Percentiles rank a stretch among this genome's conserved stretches.
Evolutionary conservation across 2,797 vertebrate species (phyloP).

Genomic region (Gephyroberyx darwinii): DNA sequence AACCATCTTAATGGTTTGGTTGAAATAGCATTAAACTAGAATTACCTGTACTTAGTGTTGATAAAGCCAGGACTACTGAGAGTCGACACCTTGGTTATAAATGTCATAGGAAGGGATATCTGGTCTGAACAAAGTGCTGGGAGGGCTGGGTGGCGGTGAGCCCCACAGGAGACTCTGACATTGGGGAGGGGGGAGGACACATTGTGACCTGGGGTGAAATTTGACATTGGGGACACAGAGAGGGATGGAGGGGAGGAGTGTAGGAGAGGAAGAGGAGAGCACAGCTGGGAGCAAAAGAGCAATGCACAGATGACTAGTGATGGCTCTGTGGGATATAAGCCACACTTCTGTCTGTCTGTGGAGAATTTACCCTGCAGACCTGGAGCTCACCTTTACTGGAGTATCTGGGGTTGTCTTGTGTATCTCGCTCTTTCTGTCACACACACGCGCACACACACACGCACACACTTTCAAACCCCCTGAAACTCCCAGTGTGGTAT

Average conservation of each 20-base stretch:
- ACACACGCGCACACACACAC: slow-evolving; percentile 34
- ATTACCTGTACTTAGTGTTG: slow-evolving; percentile 34
- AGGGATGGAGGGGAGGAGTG: slow-evolving; percentile 42
- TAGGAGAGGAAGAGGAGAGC: slow-evolving; percentile 35
- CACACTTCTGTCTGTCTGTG: slow-evolving; percentile 45
- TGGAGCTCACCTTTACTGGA: slow-evolving; percentile 62
- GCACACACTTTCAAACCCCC: not conserved
- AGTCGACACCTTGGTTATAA: slow-evolving; percentile 39
- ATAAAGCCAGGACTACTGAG: slow-evolving; percentile 21
- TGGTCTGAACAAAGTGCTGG: slow-evolving; percentile 35
- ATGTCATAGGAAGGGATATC: slow-evolving; percentile 27
- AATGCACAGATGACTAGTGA: slow-evolving; percentile 66
- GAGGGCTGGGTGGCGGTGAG: slow-evolving; percentile 20
- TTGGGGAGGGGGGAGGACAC: slow-evolving; percentile 59
- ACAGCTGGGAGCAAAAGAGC: slow-evolving; percentile 65
- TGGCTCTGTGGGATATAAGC: slow-evolving; percentile 63
- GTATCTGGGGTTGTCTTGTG: slow-evolving; percentile 36
- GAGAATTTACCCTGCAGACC: slow-evolving; percentile 54
- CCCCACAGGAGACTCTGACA: slow-evolving; percentile 57
- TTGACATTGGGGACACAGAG: slow-evolving; percentile 61
- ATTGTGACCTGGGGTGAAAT: slow-evolving; percentile 63
- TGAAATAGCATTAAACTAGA: slow-evolving; percentile 16
- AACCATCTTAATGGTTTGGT: slow-evolving; percentile 11
- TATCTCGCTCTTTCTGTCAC: not conserved
- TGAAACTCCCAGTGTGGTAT: too few relatives aligned